Percentiles rank a stretch among this genome's conserved stretches.
Conservation (phyloP, 2,797 vertebrate species). For the Acanthornis magna region DNA sequence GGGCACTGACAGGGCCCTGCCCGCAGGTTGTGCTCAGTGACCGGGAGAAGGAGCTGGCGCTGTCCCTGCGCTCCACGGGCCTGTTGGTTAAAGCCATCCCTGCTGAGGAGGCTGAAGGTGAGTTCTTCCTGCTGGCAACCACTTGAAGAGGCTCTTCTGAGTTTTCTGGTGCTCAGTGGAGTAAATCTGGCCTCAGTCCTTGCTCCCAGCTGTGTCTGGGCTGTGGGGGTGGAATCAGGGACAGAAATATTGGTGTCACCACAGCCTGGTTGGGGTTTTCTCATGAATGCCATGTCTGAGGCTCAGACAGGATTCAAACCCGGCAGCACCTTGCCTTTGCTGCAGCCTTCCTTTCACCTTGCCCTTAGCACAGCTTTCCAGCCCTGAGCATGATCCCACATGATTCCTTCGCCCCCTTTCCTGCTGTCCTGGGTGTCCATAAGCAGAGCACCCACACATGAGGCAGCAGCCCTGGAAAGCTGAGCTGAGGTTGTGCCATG, state of each 20-base stretch:
- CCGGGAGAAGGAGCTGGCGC: constrained; percentile 75
- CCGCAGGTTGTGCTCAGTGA: constrained; percentile 84
- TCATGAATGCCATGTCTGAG: rapidly evolving
- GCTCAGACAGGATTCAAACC: neutral
- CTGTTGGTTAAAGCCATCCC: constrained; percentile 85
- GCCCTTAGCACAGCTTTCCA: neutral
- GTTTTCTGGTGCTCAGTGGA: rapidly evolving
- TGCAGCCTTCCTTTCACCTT: neutral
- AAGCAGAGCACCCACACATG: rapidly evolving
- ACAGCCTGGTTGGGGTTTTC: neutral
- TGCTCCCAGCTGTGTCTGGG: neutral
- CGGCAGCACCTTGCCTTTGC: neutral
- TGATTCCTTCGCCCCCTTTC: neutral
- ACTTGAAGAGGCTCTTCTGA: neutral
- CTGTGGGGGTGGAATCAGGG: neutral
- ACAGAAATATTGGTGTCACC: neutral
- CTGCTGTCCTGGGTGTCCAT: rapidly evolving
- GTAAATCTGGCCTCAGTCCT: neutral
- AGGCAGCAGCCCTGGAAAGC: neutral
- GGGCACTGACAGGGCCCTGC: neutral
- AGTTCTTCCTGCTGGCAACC: neutral
- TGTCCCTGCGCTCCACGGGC: constrained; percentile 78
- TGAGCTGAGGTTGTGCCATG: neutral
- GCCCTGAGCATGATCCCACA: neutral
- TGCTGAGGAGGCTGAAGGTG: constrained; percentile 81